Base-by-base conservation (phyloP, 1,140 invertebrate species). In the honey bee (Apis mellifera) region DNA sequence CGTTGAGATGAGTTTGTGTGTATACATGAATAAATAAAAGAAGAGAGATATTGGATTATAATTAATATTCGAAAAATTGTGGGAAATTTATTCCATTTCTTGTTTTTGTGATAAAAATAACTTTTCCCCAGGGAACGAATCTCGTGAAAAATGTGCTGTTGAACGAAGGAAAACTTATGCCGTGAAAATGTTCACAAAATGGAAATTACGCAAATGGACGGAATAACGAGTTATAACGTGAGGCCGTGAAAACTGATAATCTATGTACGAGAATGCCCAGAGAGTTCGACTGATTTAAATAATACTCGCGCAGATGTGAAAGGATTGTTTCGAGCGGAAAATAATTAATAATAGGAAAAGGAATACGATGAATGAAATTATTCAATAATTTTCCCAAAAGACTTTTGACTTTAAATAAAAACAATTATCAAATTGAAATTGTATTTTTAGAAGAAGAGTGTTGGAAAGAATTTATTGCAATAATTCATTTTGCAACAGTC, bases 161-260 rank as follows among this genome's bases (percentile, higher is more conserved):
- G 15, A 19, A 17, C 17, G 15, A 9, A 12, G 13, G 21, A 77
- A 68, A 48, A 66, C 1, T 66, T 12, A n/a, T n/a, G 15, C 17
- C 26, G 3, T 2, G 32, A 66, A 66, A 68, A 42, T 66, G 21
- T 9, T 19, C 4, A 17, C 50, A 48, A 50, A 64, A 23, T 66
- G 75, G 23, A 66, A 55, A 77, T 68, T 55, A 57, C 21, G 62
- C 75, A 57, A 77, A 77, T 68, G 52, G 12, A 23, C 1, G 64
- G 64, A 15, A 9, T 64, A 76, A 76, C 60, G 59, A 76, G 59
- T 32, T 19, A 54, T n/a, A 13, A 17, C 32, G 15, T n/a, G n/a
- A n/a, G n/a, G 68, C 26, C 19, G 64, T 68, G 52, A 66, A 68
- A 77, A 32, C 4, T 23, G 26, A 54, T 42, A 55, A n/a, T 32